Conservation (phyloP, 1,140 invertebrate species). For the Mamestra configurata region DNA sequence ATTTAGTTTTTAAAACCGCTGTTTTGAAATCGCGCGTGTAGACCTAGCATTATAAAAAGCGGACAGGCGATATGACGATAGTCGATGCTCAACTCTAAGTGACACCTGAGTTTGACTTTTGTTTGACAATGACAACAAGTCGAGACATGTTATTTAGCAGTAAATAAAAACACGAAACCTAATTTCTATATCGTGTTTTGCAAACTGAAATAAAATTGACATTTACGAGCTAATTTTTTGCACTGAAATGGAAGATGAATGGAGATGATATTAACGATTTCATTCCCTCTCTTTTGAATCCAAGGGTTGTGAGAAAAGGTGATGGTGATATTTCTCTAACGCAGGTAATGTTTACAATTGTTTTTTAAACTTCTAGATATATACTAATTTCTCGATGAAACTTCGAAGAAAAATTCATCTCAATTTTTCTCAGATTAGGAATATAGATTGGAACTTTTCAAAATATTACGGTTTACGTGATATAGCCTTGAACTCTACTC, state of each 20-base stretch:
- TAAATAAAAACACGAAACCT: background rate
- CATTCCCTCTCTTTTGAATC: slow-evolving; percentile 75
- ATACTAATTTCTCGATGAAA: too few relatives aligned
- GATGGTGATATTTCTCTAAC: slow-evolving; percentile 62
- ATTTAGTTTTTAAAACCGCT: too few relatives aligned
- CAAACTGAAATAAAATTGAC: background rate
- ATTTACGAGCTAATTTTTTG: background rate
- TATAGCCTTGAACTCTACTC: too few relatives aligned
- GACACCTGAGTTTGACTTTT: background rate
- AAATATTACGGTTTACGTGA: too few relatives aligned
- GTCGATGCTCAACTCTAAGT: too few relatives aligned
- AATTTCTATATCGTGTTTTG: background rate
- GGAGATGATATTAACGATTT: slow-evolving; percentile 67
- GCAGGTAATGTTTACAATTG: slow-evolving; percentile 62
- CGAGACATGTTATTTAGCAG: background rate
- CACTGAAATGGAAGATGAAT: slow-evolving; percentile 61
- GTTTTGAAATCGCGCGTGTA: too few relatives aligned
- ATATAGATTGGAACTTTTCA: too few relatives aligned
- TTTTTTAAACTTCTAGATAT: too few relatives aligned
- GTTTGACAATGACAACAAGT: background rate
- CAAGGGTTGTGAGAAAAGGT: slow-evolving; percentile 66
- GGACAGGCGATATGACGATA: too few relatives aligned
- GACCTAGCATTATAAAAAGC: too few relatives aligned
- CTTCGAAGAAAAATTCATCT: too few relatives aligned
- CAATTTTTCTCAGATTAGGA: too few relatives aligned